Base-by-base conservation (phyloP, 2,888 invertebrate species). In the Aromia moschata region DNA sequence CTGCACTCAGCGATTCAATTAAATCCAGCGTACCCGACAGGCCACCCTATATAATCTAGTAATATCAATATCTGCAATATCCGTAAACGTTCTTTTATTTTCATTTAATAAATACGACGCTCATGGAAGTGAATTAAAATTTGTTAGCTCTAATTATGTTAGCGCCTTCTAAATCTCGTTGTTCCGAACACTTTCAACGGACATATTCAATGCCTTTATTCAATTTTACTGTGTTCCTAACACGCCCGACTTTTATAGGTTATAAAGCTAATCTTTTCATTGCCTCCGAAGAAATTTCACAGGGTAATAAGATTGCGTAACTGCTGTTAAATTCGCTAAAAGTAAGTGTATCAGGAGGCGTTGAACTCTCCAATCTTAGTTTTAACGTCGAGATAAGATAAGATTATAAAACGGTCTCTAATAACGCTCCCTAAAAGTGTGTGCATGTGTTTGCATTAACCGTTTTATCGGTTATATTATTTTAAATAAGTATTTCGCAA, bases 281-380 rank as follows among this genome's bases (percentile, higher is more conserved):
- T 14, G 49, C 25, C 30, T 49, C 25, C 37, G 38, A 49, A 38
- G 49, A 38, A 49, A 49, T 49, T 49, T 15, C 49, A 38, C 37
- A 38, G 38, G 38, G 49, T 49, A 49, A 49, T 49, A 49, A 36
- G 49, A 49, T 49, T 49, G 49, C 37, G 49, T 49, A 49, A 38
- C 37, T 49, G 49, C 49, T 49, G 36, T 49, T 38, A 49, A 49
- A 38, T 49, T 38, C 38, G 49, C 49, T 49, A 49, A 49, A 49
- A 37, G 37, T 49, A 49, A 38, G 38, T 20, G 37, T 16, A 20
- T 25, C 14, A 49, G 38, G n/a, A 49, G 49, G 49, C 49, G 36
- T 49, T 49, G 49, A 49, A 49, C 49, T 49, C 49, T 38, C 25
- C 25, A 38, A 49, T 49, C 49, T 20, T 49, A 49, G 30, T 40